phyloP scores from a whole-genome alignment of 2,113 vertebrate genomes.

The Speoplatyrhinus poulsoni region DNA sequence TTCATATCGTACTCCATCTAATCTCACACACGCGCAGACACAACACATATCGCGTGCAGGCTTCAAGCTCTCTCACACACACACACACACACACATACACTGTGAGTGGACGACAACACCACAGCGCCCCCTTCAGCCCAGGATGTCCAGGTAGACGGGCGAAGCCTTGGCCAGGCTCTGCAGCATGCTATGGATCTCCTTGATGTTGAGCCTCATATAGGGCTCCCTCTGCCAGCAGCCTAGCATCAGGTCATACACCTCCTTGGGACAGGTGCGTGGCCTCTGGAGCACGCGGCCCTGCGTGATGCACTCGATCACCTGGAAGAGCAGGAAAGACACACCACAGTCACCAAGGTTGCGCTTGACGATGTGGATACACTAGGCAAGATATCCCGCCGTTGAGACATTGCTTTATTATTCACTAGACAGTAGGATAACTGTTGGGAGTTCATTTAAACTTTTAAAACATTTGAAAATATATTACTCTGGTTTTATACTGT shows the following conservation, averaged over 20 bases:
- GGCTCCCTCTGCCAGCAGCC: conserved; percentile 98
- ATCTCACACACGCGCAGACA: not conserved
- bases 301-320: conserved; percentile 99
- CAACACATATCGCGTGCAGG: not conserved
- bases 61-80: not conserved
- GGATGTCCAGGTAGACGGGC: conserved; percentile 98
- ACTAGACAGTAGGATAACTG: no score
- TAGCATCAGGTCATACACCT: conserved; percentile 98
- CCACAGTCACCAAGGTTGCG: no score
- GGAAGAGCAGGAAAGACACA: conserved; percentile 2
- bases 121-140: conserved; percentile 80
- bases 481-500: no score
- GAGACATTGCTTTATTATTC: no score
- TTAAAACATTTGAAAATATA: no score
- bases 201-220: conserved; percentile 98
- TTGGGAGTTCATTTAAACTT: no score
- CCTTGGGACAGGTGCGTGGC: conserved; percentile 94
- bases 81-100: not conserved
- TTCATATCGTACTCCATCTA: no score
- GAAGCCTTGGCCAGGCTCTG: conserved; percentile 98
- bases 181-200: conserved; percentile 94
- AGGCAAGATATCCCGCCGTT: no score
- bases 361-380: no score
- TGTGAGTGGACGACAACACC: not conserved
- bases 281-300: conserved; percentile 96